Percentiles rank a stretch among this genome's conserved stretches.
phyloP scores from a whole-genome alignment of 2,888 invertebrate genomes.

The Drosophila neotestacea region DNA sequence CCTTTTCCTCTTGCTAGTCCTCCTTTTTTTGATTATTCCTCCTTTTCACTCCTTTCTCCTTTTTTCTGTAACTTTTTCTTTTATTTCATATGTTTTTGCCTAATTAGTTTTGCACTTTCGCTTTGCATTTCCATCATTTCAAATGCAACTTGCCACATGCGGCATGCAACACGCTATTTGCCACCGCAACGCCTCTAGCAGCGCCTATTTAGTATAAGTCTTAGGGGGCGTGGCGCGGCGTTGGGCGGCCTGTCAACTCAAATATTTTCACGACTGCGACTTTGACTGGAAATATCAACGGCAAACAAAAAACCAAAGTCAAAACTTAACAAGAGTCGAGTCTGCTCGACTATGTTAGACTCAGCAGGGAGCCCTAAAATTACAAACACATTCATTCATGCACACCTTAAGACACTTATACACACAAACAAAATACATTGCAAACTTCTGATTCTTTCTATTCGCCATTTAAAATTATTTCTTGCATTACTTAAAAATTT shows the following conservation, averaged over 20 bases:
- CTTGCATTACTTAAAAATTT: too few relatives aligned
- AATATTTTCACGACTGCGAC: constrained; percentile 2
- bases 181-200: neutral
- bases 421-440: neutral
- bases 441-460: too few relatives aligned
- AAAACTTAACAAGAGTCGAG: neutral
- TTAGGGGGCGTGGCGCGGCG: constrained; percentile 1
- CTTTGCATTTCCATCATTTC: constrained; percentile 48
- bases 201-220: neutral
- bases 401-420: neutral
- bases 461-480: too few relatives aligned
- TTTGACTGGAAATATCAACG: constrained; percentile 1
- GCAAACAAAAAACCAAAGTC: neutral
- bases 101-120: constrained; percentile 58
- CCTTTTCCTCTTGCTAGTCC: neutral
- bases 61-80: neutral
- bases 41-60: neutral
- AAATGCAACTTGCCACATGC: constrained; percentile 15
- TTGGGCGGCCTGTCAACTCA: neutral
- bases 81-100: constrained; percentile 14
- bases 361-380: neutral
- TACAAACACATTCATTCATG: neutral
- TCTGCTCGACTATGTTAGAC: neutral
- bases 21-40: neutral
- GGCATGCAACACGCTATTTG: constrained; percentile 25